Base-by-base conservation (phyloP, 2,797 vertebrate genomes). In the Epinephelus malabaricus region DNA sequence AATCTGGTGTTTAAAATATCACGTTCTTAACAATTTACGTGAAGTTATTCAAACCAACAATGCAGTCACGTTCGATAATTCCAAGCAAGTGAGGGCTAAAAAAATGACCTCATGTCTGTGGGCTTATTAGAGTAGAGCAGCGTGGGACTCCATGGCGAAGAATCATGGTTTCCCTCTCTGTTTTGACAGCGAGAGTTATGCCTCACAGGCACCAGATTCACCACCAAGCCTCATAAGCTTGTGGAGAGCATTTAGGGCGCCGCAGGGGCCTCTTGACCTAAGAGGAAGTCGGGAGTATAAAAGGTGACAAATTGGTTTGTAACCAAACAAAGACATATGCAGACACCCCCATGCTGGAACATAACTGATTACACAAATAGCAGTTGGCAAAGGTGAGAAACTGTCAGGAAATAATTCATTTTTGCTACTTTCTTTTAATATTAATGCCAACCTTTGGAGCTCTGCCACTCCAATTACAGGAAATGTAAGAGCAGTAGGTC, bases 341-440 rank as follows among this genome's bases (percentile, higher is more conserved):
- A 80, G 80, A 89, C 85, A 76, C 76, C 76, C 50, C 38, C 51
- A 21, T 71, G 63, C 54, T 81, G 78, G 69, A 91, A 83, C 75
- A 77, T 76, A 76, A 83, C 71, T 76, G 73, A 89, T 89, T 88
- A 78, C 81, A 90, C 86, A 91, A 79, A 84, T 23, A 70, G 43
- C 18, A 49, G 65, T 63, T 83, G 80, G 79, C 80, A 82, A 77
- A 83, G 78, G 65, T 7, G 69, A 81, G 70, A 76, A 84, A 82
- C 73, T 82, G 94, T 95, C 95, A 96, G 96, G 96, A 97, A 97
- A 97, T 96, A 89, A 97, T 97, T 96, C 90, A 96, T 97, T 97
- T 88, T 83, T 88, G 84, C 69, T 75, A 67, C 77, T 89, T 81
- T 92, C 81, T 86, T 85, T 84, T 96, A 86, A 91, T 94, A 96